Evolutionary conservation across 1,140 invertebrate species (phyloP), one percentile per base, ranked within the genome.

Genomic region (Grapholita molesta): DNA sequence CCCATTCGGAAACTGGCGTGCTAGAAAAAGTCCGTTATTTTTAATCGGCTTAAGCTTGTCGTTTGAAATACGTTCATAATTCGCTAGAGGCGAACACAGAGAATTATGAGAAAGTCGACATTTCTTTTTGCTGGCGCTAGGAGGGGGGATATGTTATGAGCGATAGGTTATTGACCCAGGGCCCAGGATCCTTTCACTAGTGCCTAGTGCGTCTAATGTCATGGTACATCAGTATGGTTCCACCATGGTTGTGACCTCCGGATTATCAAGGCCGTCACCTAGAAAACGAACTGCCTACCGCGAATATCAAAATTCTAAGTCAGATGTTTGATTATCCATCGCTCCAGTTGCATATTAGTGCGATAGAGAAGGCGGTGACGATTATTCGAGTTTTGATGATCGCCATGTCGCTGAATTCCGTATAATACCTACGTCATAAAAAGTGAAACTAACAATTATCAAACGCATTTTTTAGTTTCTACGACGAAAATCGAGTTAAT

Each of bases 251-350:
- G 38, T 48, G 38, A 18, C 38, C 38, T 48, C 18, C 38, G 8
- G 15, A 48, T 71, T 61, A 61, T 61, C 69, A 67, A 33, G 70
- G 38, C 38, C 12, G 38, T 18, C 38, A 42, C 38, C 38, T 15
- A 6, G 38, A 42, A 42, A 12, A n/a, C n/a, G 8, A n/a, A 12
- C 8, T 7, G n/a, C 15, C 38, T 48, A 18, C 38, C n/a, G n/a
- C 12, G n/a, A n/a, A 48, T 33, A 65, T 32, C 32, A n/a, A n/a
- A n/a, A n/a, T n/a, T n/a, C 28, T 30, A 30, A 3, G 28, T 30
- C 7, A 3, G 28, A 30, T 4, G 28, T 30, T 30, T 30, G 28
- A 3, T 7, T 30, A 30, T 30, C 28, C 7, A 7, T 30, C 28
- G 28, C 28, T 4, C 28, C 7, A 30, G 3, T 30, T 7, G 28